Percentiles rank a stretch among this genome's conserved stretches.
These are phyloP conservation scores for Upupa epops DNA, from an alignment of 2,113 vertebrate genomes.

Conservation along the genomic window DNA sequence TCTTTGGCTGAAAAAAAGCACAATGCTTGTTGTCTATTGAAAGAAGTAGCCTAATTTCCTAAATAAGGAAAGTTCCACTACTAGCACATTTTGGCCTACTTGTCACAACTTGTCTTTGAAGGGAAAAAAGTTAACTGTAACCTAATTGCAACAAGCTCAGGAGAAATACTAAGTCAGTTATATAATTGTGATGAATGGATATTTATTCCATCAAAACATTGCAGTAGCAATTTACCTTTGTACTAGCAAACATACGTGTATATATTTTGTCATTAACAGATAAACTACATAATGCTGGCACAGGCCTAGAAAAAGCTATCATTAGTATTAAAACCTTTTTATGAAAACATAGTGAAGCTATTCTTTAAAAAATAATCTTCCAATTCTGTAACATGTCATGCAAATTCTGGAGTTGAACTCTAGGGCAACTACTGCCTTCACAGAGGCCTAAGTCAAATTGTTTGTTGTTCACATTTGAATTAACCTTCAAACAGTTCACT, in stretches of 20 bases:
- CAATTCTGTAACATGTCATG: background rate
- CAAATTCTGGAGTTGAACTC: background rate
- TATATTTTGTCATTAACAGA: background rate
- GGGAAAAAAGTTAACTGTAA: conserved; percentile 57
- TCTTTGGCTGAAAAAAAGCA: background rate
- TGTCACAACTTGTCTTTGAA: conserved; percentile 35
- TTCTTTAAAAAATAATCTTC: background rate
- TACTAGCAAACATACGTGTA: background rate
- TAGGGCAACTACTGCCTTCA: background rate
- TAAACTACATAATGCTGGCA: background rate
- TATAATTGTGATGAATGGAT: background rate
- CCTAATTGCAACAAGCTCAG: conserved; percentile 62
- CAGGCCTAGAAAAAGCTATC: background rate
- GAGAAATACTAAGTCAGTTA: conserved; percentile 38
- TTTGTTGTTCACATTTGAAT: background rate
- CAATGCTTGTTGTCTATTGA: background rate
- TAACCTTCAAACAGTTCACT: background rate
- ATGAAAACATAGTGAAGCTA: background rate
- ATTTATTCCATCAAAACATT: background rate
- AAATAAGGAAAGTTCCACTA: conserved; percentile 21
- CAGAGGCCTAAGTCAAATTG: background rate
- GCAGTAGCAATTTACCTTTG: background rate
- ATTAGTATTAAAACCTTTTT: background rate
- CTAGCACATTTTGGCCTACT: conserved; percentile 72
- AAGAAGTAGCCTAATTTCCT: conserved; percentile 53